Evolutionary conservation across 2,113 vertebrate species (phyloP).

Genomic region (Passer domesticus): DNA sequence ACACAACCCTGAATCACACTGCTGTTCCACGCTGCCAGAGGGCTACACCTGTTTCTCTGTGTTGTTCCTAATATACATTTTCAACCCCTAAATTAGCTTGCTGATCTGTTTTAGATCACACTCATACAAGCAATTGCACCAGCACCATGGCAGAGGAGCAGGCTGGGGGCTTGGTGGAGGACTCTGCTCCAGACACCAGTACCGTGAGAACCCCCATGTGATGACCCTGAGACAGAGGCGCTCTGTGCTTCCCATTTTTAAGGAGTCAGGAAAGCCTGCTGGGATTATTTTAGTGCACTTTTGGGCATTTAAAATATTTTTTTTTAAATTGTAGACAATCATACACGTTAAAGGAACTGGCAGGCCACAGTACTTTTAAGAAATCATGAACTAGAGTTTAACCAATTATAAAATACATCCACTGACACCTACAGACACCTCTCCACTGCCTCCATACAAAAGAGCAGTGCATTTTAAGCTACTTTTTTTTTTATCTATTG

Average conservation of each 20-base stretch:
- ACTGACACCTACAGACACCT: background rate
- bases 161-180: background rate
- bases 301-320: background rate
- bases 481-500: background rate
- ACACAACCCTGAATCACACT: background rate
- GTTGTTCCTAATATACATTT: background rate
- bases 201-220: accelerated
- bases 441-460: background rate
- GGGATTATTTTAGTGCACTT: background rate
- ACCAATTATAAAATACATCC: background rate
- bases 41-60: background rate
- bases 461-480: background rate
- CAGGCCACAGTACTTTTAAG: background rate
- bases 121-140: background rate
- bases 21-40: accelerated
- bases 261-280: background rate
- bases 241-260: background rate
- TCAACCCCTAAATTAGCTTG: background rate
- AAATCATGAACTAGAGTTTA: background rate
- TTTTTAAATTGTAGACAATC: background rate
- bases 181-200: background rate
- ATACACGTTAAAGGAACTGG: background rate
- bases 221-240: background rate
- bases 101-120: background rate
- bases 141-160: accelerated